Conservation (phyloP, 2,797 vertebrate genomes). For the Cuculus canorus region DNA sequence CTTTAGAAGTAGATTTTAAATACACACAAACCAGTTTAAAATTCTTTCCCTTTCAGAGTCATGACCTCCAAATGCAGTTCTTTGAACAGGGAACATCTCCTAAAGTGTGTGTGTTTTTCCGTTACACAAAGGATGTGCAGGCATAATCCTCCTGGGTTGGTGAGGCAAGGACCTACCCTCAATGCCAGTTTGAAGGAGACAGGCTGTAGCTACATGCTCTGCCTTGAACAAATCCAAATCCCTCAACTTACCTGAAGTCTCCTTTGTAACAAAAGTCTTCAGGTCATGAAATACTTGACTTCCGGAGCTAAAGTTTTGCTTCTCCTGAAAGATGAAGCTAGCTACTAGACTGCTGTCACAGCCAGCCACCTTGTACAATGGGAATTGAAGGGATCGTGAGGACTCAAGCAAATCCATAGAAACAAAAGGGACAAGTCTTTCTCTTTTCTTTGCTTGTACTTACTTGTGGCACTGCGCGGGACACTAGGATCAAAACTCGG, state of each 20-base stretch:
- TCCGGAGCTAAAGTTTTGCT: neutral
- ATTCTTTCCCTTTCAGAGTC: neutral
- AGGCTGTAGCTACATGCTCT: neutral
- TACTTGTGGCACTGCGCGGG: neutral
- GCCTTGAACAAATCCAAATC: neutral
- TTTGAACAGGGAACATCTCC: neutral
- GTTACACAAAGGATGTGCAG: neutral
- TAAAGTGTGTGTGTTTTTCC: neutral
- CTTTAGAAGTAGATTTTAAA: neutral
- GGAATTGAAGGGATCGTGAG: neutral
- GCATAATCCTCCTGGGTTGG: neutral
- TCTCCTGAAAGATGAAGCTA: neutral
- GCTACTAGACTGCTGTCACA: neutral
- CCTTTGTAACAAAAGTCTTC: neutral
- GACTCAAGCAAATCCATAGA: neutral
- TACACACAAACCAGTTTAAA: neutral
- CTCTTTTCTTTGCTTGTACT: neutral
- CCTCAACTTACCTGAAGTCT: neutral
- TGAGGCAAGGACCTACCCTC: neutral
- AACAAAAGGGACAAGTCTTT: neutral
- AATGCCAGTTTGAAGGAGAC: neutral
- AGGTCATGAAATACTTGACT: neutral
- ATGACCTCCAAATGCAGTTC: neutral
- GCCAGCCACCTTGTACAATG: neutral
- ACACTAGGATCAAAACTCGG: neutral